Conservation (phyloP, 1,140 invertebrate genomes). For the Acyrthosiphon pisum region DNA sequence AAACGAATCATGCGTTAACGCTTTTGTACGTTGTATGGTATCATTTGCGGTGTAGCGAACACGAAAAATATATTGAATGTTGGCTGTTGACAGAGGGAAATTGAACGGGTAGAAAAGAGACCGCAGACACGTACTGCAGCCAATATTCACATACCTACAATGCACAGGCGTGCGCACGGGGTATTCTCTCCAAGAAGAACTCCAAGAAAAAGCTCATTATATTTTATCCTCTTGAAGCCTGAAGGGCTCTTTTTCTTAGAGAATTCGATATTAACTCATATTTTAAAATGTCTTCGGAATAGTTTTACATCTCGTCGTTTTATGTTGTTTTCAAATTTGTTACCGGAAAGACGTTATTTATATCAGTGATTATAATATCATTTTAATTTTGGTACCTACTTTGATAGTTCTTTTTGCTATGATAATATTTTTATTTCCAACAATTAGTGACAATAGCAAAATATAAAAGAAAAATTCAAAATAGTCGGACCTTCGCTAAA, state of each 20-base stretch:
- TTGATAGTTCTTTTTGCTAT: neutral
- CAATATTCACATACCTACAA: neutral
- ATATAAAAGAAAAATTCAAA: too few relatives aligned
- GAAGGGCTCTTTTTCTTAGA: neutral
- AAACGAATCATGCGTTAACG: conserved; percentile 49
- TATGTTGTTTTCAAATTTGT: neutral
- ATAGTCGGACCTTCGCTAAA: too few relatives aligned
- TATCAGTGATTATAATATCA: neutral
- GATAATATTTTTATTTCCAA: neutral
- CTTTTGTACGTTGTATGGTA: conserved; percentile 42
- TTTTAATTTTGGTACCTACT: neutral
- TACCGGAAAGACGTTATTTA: neutral
- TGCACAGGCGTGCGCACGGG: neutral
- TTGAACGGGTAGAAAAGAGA: neutral
- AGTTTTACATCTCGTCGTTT: neutral
- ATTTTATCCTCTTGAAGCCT: neutral
- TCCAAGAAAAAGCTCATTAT: neutral
- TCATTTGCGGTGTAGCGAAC: neutral
- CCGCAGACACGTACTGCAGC: neutral
- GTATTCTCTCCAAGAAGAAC: neutral
- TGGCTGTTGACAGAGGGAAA: neutral
- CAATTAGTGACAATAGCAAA: too few relatives aligned
- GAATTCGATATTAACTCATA: neutral
- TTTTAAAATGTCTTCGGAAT: neutral
- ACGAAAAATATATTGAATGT: conserved; percentile 26